phyloP scores from a whole-genome alignment of 1,140 invertebrate species.

The Apis laboriosa region DNA sequence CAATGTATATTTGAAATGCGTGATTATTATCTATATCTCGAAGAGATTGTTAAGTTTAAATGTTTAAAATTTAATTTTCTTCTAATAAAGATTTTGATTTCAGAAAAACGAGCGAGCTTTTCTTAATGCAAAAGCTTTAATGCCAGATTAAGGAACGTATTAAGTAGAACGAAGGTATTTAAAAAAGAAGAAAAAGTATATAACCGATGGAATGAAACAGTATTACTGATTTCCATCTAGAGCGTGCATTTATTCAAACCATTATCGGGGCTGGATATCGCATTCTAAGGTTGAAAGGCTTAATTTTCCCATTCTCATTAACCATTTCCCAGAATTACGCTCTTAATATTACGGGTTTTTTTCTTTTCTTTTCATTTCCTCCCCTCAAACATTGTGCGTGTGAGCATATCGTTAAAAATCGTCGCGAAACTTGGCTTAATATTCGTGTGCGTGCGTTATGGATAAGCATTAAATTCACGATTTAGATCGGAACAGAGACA shows the following conservation, averaged over 20 bases:
- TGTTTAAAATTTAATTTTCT: too few relatives aligned
- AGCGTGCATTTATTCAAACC: background rate
- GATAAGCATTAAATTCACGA: constrained; percentile 23
- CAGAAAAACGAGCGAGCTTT: too few relatives aligned
- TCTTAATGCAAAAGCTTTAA: too few relatives aligned
- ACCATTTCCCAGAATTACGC: background rate
- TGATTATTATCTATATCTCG: too few relatives aligned
- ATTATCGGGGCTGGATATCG: background rate
- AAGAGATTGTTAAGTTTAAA: too few relatives aligned
- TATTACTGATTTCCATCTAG: background rate
- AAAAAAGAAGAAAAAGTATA: too few relatives aligned
- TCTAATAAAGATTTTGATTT: too few relatives aligned
- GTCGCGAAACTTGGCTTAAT: constrained; percentile 9
- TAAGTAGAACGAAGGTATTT: too few relatives aligned
- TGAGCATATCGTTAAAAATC: background rate
- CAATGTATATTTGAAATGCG: too few relatives aligned
- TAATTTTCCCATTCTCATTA: background rate
- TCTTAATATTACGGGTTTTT: background rate
- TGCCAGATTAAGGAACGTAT: too few relatives aligned
- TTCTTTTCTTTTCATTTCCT: background rate
- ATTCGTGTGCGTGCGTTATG: constrained; percentile 6
- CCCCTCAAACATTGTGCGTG: background rate
- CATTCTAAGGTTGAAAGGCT: background rate
- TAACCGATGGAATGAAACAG: background rate
- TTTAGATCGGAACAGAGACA: constrained; percentile 36